phyloP scores from a whole-genome alignment of 2,797 vertebrate genomes.

The Clarias pachynema region DNA sequence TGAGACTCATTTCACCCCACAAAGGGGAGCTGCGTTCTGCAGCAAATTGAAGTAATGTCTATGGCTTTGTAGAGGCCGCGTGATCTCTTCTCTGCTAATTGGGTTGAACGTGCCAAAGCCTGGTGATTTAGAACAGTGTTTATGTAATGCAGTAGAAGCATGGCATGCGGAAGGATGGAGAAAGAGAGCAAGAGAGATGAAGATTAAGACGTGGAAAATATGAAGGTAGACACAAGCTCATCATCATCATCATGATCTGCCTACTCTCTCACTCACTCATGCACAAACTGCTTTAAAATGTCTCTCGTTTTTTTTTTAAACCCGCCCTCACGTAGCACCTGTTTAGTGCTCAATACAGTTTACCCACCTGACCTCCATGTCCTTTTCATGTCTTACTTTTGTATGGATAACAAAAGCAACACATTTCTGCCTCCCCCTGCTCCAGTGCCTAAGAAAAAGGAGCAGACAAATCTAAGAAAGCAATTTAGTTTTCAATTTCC shows the following conservation, averaged over 20 bases:
- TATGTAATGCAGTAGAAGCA: slow-evolving; percentile 32
- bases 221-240: slow-evolving; percentile 30
- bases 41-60: slow-evolving; percentile 23
- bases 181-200: slow-evolving; percentile 6
- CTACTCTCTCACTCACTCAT: slow-evolving; percentile 6
- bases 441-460: slow-evolving; percentile 50
- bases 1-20: slow-evolving; percentile 13
- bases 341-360: slow-evolving; percentile 24
- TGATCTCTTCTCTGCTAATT: slow-evolving; percentile 34
- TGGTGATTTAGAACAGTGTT: slow-evolving; percentile 34
- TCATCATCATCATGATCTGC: background rate
- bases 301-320: slow-evolving; percentile 35
- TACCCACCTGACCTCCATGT: slow-evolving; percentile 17
- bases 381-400: slow-evolving; percentile 20
- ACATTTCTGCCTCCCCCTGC: slow-evolving; percentile 28
- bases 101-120: slow-evolving; percentile 42
- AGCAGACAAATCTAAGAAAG: slow-evolving; percentile 69
- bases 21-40: slow-evolving; percentile 9
- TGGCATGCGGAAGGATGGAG: slow-evolving; percentile 42
- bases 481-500: slow-evolving; percentile 80
- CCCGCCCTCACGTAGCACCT: slow-evolving; percentile 1
- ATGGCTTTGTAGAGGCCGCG: slow-evolving; percentile 20
- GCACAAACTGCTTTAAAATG: background rate
- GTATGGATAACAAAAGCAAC: slow-evolving; percentile 48
- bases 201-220: slow-evolving; percentile 26